Evolutionary conservation across 2,113 vertebrate genomes (phyloP), one percentile per base, ranked within the genome.

Genomic region (Arvicanthis niloticus): DNA sequence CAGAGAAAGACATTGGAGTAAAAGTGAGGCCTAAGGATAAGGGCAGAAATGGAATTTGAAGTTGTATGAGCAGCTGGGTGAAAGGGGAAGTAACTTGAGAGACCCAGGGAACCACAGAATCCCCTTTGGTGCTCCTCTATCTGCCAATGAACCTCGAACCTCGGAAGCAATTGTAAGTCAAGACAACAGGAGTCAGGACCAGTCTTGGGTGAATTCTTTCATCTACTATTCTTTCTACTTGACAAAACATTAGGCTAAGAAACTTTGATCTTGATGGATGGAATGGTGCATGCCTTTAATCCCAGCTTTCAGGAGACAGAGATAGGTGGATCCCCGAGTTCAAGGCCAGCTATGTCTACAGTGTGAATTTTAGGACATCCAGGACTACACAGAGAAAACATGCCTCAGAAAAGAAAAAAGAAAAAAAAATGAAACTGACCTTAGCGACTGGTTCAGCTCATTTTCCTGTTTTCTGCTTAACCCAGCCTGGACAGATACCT

Each of bases 401-500:
- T 40, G 22, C 40, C 37, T 82, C 37, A 40, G 31, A 82, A 56
- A n/a, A 58, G 0, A n/a, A 58, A 80, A 56, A 58, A 58, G n/a
- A 12, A 6, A 56, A 56, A 80, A 1, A 51, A 56, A 37, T 34
- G 42, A 73, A 88, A 24, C 0, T 89, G 22, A 1, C 76, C 58
- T 89, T 91, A 76, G 84, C 81, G 70, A 42, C 34, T 62, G 24
- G 16, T n/a, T 8, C 19, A 60, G 58, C 70, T 77, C 72, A 31
- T 4, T 85, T 91, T 92, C 76, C 81, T 73, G 21, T 94, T 77
- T 92, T 62, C 37, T 82, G 4, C 45, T n/a, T 91, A 77, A 87
- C 22, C 70, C n/a, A 60, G 48, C 16, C 58, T 92, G 81, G 16
- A 56, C 22, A 85, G 56, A 68, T 81, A 37, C 60, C 65, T 89